Conservation (phyloP, 2,113 vertebrate genomes). For the Turnix velox region DNA sequence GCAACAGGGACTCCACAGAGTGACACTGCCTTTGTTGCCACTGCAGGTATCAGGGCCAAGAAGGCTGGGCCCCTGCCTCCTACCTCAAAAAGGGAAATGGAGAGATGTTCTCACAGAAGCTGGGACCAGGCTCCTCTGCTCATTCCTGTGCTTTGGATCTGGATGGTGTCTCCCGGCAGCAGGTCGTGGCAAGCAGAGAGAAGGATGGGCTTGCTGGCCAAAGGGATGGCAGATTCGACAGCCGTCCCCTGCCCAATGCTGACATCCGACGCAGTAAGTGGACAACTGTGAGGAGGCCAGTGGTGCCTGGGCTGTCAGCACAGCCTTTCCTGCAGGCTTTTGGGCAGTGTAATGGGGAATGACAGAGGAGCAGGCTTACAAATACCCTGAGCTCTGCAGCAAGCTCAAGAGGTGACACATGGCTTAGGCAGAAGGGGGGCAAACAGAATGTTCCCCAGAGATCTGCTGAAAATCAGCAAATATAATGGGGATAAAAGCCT, state of each 20-base stretch:
- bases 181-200: slow-evolving; percentile 63
- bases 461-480: not conserved
- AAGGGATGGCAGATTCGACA: slow-evolving; percentile 71
- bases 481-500: not conserved
- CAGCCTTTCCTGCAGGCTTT: not conserved
- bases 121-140: slow-evolving; percentile 73
- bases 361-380: not conserved
- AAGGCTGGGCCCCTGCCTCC: slow-evolving; percentile 97
- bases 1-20: fast-evolving
- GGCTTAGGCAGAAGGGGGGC: not conserved
- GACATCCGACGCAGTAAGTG: slow-evolving; percentile 83
- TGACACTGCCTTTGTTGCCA: not conserved
- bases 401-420: not conserved
- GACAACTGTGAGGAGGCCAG: fast-evolving
- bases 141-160: slow-evolving; percentile 83
- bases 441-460: not conserved
- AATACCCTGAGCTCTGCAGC: not conserved
- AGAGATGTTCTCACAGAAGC: slow-evolving; percentile 82
- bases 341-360: fast-evolving
- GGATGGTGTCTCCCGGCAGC: slow-evolving; percentile 83
- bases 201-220: slow-evolving; percentile 76
- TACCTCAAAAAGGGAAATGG: slow-evolving; percentile 87
- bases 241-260: slow-evolving; percentile 60
- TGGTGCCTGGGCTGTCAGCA: not conserved
- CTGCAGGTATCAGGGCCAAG: slow-evolving; percentile 87